These are phyloP conservation scores for Acanthiza pusilla DNA, from an alignment of 2,797 vertebrate species.

Conservation along the genomic window DNA sequence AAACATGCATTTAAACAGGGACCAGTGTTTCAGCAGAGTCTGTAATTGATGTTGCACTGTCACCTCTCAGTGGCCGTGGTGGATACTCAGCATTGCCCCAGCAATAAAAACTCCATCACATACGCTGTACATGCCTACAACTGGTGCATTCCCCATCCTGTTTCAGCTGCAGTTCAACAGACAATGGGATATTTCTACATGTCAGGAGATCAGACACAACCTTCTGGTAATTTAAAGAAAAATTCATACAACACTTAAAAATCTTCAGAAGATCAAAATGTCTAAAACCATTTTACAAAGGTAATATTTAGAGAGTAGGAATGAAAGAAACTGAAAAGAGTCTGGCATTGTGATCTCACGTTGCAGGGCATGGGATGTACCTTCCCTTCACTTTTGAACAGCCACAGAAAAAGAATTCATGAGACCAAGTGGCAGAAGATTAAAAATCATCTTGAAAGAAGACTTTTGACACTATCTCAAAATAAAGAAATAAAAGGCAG, in stretches of 20 bases:
- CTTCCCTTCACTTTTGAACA: not conserved
- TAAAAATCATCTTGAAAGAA: not conserved
- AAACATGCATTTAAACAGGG: not conserved
- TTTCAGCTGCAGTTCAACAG: not conserved
- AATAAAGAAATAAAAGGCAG: not conserved
- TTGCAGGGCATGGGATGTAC: not conserved
- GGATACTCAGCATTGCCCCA: not conserved
- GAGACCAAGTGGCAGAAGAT: not conserved
- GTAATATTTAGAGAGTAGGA: not conserved
- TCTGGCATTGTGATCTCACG: not conserved
- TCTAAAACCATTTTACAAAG: not conserved
- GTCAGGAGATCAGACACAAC: not conserved
- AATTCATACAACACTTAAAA: not conserved
- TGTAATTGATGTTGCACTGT: not conserved
- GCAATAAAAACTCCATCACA: not conserved
- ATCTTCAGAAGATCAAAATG: not conserved
- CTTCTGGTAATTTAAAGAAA: not conserved
- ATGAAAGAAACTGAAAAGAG: not conserved
- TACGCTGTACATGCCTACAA: accelerated
- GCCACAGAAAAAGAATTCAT: not conserved
- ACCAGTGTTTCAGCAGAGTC: not conserved
- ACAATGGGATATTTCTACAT: not conserved
- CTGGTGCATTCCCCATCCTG: not conserved
- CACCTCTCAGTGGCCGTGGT: not conserved
- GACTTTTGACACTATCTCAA: not conserved